Evolutionary conservation across 1,140 invertebrate species (phyloP).

Genomic region (Bradysia coprophila): DNA sequence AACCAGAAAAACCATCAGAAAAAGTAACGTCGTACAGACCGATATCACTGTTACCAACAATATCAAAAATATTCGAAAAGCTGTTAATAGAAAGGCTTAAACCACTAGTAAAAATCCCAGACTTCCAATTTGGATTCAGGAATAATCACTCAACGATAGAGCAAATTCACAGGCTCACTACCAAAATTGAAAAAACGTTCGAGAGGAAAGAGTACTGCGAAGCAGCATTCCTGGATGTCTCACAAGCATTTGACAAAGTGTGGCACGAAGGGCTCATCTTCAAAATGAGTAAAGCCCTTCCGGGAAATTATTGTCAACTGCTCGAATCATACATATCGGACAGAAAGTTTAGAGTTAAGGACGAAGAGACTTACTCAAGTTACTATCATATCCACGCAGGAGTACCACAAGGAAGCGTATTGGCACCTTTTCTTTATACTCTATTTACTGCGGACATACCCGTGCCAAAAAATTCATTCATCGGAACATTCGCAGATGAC

Average conservation of each 20-base stretch:
- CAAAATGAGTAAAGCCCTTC: constrained; percentile 7
- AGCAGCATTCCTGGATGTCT: constrained; percentile 12
- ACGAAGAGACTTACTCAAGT: constrained; percentile 6
- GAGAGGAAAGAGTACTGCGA: constrained; percentile 8
- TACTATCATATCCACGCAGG: constrained; percentile 6
- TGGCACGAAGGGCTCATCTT: constrained; percentile 10
- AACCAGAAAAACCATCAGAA: too few relatives aligned
- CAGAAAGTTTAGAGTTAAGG: constrained; percentile 10
- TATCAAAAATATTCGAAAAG: too few relatives aligned
- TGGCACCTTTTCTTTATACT: constrained; percentile 8
- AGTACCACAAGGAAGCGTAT: constrained; percentile 11
- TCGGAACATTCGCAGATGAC: constrained; percentile 12
- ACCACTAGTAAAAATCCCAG: too few relatives aligned
- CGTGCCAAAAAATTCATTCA: constrained; percentile 1
- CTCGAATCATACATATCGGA: constrained; percentile 10
- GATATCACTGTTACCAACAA: too few relatives aligned
- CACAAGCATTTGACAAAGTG: constrained; percentile 18
- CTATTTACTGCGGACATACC: constrained; percentile 10
- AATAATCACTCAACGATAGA: constrained; percentile 2
- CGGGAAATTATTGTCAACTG: constrained; percentile 5
- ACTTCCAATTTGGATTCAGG: too few relatives aligned
- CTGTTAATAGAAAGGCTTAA: too few relatives aligned
- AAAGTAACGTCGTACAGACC: too few relatives aligned
- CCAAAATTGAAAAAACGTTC: constrained; percentile 6
- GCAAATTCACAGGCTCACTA: background rate